These are phyloP conservation scores for Eulithis prunata DNA, from an alignment of 2,888 invertebrate species.

Conservation along the genomic window DNA sequence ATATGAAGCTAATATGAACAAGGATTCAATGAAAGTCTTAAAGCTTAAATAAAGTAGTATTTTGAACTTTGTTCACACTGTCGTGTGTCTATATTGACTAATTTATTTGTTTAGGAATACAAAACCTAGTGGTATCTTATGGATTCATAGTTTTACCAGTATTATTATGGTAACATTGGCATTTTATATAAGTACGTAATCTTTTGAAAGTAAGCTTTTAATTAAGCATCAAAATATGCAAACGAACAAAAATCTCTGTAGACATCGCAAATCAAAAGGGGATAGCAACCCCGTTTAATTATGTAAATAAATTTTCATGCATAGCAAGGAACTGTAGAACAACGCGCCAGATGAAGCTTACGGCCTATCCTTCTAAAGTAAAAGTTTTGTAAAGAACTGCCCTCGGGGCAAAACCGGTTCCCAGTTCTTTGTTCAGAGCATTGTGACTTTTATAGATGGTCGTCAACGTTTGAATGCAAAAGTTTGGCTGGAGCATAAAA, in stretches of 20 bases:
- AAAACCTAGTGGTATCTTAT: too few relatives aligned
- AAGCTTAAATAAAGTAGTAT: slow-evolving; percentile 1
- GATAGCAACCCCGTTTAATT: slow-evolving; percentile 74
- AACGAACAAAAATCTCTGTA: slow-evolving; percentile 66
- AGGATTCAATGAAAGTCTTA: slow-evolving; percentile 1
- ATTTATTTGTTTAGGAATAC: too few relatives aligned
- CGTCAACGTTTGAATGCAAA: slow-evolving; percentile 21
- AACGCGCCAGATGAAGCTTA: slow-evolving; percentile 72
- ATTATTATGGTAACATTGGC: too few relatives aligned
- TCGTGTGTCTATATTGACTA: too few relatives aligned
- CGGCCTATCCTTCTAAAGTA: slow-evolving; percentile 61
- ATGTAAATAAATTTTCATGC: slow-evolving; percentile 82
- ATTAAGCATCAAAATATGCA: slow-evolving; percentile 75
- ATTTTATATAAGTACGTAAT: background rate
- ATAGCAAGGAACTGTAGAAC: slow-evolving; percentile 76
- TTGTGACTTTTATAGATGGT: slow-evolving; percentile 33
- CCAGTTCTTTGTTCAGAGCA: slow-evolving; percentile 53
- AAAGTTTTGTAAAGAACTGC: slow-evolving; percentile 74
- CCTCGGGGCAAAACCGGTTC: slow-evolving; percentile 63
- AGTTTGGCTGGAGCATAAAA: slow-evolving; percentile 13
- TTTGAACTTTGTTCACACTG: too few relatives aligned
- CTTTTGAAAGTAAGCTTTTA: slow-evolving; percentile 42
- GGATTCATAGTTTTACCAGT: too few relatives aligned
- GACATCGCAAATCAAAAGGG: slow-evolving; percentile 78
- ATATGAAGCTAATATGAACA: slow-evolving; percentile 1